Percentiles rank a stretch among this genome's conserved stretches.
Conservation (phyloP, 2,113 vertebrate genomes). For the Excalfactoria chinensis region DNA sequence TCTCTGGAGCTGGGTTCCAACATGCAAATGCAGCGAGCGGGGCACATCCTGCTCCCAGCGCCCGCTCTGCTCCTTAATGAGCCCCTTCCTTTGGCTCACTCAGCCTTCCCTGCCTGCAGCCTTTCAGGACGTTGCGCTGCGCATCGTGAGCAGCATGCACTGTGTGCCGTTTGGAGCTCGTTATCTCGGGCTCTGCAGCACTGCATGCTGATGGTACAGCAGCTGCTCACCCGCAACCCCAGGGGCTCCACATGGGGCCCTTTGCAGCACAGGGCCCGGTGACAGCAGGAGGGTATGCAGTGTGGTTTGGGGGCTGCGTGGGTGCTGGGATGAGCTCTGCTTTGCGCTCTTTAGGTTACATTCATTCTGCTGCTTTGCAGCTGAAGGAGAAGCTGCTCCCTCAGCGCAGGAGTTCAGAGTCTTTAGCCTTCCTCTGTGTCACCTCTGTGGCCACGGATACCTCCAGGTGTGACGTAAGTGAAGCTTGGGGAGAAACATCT, state of each 20-base stretch:
- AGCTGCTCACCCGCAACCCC: not conserved
- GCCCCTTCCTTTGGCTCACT: not conserved
- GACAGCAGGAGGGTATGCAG: not conserved
- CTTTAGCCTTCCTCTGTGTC: constrained; percentile 41
- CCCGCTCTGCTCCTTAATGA: not conserved
- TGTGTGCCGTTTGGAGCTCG: not conserved
- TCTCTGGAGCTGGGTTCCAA: not conserved
- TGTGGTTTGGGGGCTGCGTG: not conserved
- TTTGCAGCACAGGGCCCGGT: not conserved
- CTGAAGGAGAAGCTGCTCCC: constrained; percentile 27
- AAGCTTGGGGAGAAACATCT: not conserved
- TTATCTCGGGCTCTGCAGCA: not conserved
- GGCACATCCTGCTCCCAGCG: not conserved
- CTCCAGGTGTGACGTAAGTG: constrained; percentile 24
- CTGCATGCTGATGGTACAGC: not conserved
- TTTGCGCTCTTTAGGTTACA: not conserved
- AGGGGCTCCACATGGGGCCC: not conserved
- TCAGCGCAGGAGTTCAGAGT: not conserved
- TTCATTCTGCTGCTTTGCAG: constrained; percentile 1
- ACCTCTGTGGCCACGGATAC: not conserved
- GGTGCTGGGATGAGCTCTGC: not conserved
- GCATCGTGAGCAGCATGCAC: too few relatives aligned
- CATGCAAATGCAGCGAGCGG: not conserved
- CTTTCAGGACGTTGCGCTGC: not conserved
- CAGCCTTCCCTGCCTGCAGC: not conserved